Conservation (phyloP, 2,113 vertebrate genomes). For the Platichthys stellatus region DNA sequence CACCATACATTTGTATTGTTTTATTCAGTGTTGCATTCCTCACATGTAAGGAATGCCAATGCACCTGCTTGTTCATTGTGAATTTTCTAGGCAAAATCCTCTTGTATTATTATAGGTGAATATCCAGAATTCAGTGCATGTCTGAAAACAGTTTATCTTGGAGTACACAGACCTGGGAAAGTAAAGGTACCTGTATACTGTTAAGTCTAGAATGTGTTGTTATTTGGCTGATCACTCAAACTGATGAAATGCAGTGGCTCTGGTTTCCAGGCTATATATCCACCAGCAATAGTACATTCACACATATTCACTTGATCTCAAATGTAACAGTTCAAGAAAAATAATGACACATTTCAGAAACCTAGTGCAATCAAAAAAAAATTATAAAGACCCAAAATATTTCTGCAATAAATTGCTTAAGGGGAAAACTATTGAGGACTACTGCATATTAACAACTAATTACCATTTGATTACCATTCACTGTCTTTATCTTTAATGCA, state of each 20-base stretch:
- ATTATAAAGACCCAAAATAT: background rate
- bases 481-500: too few relatives aligned
- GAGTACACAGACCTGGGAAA: background rate
- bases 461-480: background rate
- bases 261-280: background rate
- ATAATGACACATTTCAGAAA: background rate
- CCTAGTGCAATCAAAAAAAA: background rate
- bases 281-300: background rate
- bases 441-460: background rate
- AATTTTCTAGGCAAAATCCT: too few relatives aligned
- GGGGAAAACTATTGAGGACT: background rate
- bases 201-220: too few relatives aligned
- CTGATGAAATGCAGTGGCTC: background rate
- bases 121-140: too few relatives aligned
- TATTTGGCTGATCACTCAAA: background rate
- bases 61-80: too few relatives aligned
- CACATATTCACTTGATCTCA: background rate
- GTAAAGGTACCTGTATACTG: background rate
- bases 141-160: background rate
- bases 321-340: too few relatives aligned
- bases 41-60: too few relatives aligned
- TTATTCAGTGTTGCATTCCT: too few relatives aligned
- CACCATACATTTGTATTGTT: too few relatives aligned
- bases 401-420: background rate
- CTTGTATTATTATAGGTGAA: too few relatives aligned